Conservation (phyloP, 2,797 vertebrate species). For the Dermochelys coriacea region DNA sequence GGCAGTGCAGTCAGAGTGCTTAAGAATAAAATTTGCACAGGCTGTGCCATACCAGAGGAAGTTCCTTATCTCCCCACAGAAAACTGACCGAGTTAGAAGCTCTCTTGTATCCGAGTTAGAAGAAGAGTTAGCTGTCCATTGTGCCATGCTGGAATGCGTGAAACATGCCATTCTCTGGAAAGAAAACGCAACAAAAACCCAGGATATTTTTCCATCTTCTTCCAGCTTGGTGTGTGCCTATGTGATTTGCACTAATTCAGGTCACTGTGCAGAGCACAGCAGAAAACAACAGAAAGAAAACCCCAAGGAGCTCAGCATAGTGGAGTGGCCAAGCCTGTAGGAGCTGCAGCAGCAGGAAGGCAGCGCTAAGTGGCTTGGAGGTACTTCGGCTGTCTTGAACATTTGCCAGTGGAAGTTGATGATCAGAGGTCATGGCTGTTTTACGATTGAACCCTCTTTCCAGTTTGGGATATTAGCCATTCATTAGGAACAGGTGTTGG, state of each 20-base stretch:
- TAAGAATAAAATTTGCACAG: not conserved
- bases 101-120: not conserved
- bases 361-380: not conserved
- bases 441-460: not conserved
- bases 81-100: not conserved
- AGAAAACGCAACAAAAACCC: not conserved
- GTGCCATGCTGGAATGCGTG: accelerated
- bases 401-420: conserved; percentile 30
- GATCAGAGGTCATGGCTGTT: conserved; percentile 32
- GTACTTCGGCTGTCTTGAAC: conserved; percentile 27
- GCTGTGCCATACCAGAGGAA: not conserved
- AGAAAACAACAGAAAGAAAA: not conserved
- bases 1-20: not conserved
- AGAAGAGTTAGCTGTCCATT: not conserved
- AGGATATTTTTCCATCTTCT: not conserved
- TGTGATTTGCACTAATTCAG: not conserved
- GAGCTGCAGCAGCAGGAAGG: conserved; percentile 30
- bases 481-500: conserved; percentile 54
- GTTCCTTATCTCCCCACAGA: not conserved
- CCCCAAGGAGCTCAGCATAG: not conserved
- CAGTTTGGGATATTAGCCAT: not conserved
- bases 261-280: not conserved
- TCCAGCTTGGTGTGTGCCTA: not conserved
- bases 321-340: not conserved
- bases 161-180: not conserved